phyloP scores from a whole-genome alignment of 1,140 invertebrate species.

The Neotoxoptera formosana region DNA sequence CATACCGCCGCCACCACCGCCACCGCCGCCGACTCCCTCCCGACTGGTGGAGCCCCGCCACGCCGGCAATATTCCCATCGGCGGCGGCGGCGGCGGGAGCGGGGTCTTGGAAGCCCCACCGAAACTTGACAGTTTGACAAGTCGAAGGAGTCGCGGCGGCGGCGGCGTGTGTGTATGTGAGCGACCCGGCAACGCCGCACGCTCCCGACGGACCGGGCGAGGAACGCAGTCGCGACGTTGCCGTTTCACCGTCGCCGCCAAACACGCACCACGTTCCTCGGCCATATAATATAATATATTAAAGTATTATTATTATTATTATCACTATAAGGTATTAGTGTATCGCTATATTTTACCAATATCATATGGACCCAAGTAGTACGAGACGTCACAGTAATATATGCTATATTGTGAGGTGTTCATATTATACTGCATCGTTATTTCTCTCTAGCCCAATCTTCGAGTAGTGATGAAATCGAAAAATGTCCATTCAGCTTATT shows the following conservation, averaged over 20 bases:
- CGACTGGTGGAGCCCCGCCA: not conserved
- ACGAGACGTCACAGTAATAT: not conserved
- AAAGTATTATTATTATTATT: not conserved
- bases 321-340: not conserved
- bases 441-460: not conserved
- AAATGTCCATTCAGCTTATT: not conserved
- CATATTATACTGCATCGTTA: not conserved
- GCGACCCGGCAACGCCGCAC: conserved; percentile 38
- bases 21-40: not conserved
- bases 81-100: no score
- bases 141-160: conserved; percentile 47
- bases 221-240: conserved; percentile 41
- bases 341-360: not conserved
- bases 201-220: conserved; percentile 7
- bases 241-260: conserved; percentile 23
- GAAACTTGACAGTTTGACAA: conserved; percentile 57
- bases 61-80: conserved; percentile 2
- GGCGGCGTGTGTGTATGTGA: conserved; percentile 37
- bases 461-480: not conserved
- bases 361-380: not conserved
- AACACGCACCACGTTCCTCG: not conserved
- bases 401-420: not conserved
- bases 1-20: conserved; percentile 32
- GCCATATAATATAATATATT: not conserved
- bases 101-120: conserved; percentile 38